phyloP scores from a whole-genome alignment of 2,113 vertebrate species.

The Donacobius atricapilla region DNA sequence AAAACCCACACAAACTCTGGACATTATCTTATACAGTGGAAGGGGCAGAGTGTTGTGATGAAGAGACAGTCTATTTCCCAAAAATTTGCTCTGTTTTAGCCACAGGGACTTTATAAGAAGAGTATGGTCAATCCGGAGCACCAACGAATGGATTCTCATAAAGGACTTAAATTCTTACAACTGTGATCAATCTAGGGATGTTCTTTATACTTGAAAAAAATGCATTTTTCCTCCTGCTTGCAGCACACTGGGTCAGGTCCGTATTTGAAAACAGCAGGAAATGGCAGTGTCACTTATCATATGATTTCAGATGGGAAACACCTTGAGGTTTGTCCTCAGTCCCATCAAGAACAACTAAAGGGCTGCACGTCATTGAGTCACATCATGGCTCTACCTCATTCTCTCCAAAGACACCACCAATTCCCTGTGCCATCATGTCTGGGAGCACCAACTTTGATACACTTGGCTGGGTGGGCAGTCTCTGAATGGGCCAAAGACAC shows the following conservation, averaged over 20 bases:
- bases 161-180: not conserved
- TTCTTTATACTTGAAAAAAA: not conserved
- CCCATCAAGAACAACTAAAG: not conserved
- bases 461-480: too few relatives aligned
- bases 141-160: not conserved
- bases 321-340: not conserved
- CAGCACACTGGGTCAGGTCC: not conserved
- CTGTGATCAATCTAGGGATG: not conserved
- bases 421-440: not conserved
- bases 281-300: not conserved
- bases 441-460: not conserved
- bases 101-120: not conserved
- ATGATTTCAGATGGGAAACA: not conserved
- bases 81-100: not conserved
- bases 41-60: not conserved
- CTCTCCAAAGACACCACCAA: not conserved
- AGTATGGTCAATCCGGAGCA: not conserved
- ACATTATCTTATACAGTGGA: not conserved
- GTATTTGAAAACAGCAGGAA: not conserved
- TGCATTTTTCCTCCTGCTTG: fast-evolving
- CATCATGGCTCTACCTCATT: not conserved
- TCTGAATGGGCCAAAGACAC: not conserved
- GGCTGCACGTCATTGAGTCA: fast-evolving
- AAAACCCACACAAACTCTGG: not conserved
- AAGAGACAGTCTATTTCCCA: not conserved